Base-by-base conservation (phyloP, 2,113 vertebrate genomes). In the Cyanoderma ruficeps region DNA sequence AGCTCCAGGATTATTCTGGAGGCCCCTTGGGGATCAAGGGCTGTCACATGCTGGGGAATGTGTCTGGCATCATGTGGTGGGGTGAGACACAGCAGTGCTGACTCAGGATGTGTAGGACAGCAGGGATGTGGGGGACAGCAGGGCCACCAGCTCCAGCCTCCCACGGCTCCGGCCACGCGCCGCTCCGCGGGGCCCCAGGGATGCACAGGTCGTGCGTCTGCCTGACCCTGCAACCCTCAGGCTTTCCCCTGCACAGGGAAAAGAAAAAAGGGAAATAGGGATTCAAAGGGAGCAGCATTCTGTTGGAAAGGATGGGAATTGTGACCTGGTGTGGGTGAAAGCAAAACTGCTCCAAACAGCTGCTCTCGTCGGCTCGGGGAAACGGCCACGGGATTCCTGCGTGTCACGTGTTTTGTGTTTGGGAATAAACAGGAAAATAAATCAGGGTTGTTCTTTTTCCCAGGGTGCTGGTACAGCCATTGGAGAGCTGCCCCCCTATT, bases 401-500 rank as follows among this genome's bases (percentile, higher is more conserved):
- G 0, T 24, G 18, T 86, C 56, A 57, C 47, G 0, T 87, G 69
- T 52, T 90, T 70, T 61, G 57, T 90, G 50, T 83, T 71, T 42
- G 64, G 87, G 63, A 69, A 74, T 87, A 79, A 76, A 59, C 76
- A 77, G 8, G 19, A 50, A 80, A 94, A 81, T 94, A 53, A 96
- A 83, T 88, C 59, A 47, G 85, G 57, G 28, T 96, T 93, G 15
- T 80, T 97, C 79, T 90, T 86, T 87, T 80, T 76, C 77, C 33
- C 89, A 99, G 99, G 99, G 99, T 87, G 98, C 99, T 6, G 99
- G 99, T 61, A 99, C 99, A 15, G 99, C 99, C 90, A 99, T 99
- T 11, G 99, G 99, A 90, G 99, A 99, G 96, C 98, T 99, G 61
- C 99, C 99, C 90, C 99, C 99, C 0, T 99, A 99, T 92, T 99